These are phyloP conservation scores for Erinaceus europaeus DNA, from an alignment of 2,113 vertebrate species.

Conservation along the genomic window DNA sequence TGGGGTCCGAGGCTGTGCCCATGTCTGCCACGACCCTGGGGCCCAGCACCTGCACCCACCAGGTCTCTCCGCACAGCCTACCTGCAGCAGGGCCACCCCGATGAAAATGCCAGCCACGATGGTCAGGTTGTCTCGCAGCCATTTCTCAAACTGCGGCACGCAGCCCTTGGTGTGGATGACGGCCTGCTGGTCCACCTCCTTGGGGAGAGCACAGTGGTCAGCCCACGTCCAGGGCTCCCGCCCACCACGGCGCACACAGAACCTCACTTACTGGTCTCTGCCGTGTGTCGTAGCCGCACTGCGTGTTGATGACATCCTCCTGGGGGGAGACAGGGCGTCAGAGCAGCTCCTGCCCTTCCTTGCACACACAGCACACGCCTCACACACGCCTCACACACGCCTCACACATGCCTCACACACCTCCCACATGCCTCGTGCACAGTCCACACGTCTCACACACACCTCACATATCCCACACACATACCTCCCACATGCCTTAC, in stretches of 20 bases:
- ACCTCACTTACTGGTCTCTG: conserved; percentile 90
- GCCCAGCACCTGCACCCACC: not conserved
- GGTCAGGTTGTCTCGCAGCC: conserved; percentile 97
- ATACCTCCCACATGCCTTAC: no score
- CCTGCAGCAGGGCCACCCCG: conserved; percentile 95
- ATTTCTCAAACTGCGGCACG: conserved; percentile 98
- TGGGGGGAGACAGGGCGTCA: conserved; percentile 66
- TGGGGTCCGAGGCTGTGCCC: not conserved
- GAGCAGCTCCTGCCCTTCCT: no score
- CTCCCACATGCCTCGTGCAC: not conserved
- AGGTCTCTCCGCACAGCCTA: conserved; percentile 37
- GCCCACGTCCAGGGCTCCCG: not conserved
- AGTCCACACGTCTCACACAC: no score
- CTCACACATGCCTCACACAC: no score
- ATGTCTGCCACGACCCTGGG: not conserved
- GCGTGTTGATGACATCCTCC: conserved; percentile 99
- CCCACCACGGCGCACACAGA: not conserved
- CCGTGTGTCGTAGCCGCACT: conserved; percentile 97
- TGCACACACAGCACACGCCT: not conserved
- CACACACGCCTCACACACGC: no score
- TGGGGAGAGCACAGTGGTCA: conserved; percentile 69
- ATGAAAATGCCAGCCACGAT: conserved; percentile 98
- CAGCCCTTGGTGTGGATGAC: conserved; percentile 98
- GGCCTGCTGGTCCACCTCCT: conserved; percentile 95
- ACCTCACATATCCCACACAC: no score